These are phyloP conservation scores for Urechis unicinctus DNA, from an alignment of 2,888 invertebrate genomes.

Conservation along the genomic window DNA sequence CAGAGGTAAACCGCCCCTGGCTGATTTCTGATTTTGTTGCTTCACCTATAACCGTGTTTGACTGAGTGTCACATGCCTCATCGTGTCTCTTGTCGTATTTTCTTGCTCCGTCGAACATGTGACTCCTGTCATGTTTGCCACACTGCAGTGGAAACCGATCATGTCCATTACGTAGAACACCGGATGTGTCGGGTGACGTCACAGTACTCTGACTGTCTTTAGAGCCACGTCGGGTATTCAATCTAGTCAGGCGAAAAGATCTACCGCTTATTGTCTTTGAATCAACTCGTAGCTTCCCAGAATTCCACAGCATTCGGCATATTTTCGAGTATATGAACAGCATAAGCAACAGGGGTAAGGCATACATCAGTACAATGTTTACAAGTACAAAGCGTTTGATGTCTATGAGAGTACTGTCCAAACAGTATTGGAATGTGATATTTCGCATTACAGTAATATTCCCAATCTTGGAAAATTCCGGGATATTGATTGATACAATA, in stretches of 20 bases:
- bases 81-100: no score
- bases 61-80: no score
- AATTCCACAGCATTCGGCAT: constrained; percentile 74
- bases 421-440: constrained; percentile 1
- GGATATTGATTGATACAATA: background rate
- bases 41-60: no score
- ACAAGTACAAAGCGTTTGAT: constrained; percentile 8
- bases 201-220: background rate
- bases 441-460: background rate
- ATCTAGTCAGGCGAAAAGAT: no score
- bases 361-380: constrained; percentile 16
- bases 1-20: background rate
- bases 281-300: no score
- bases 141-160: background rate
- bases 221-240: no score
- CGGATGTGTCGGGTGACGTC: no score
- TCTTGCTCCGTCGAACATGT: no score
- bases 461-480: background rate
- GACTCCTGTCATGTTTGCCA: background rate
- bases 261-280: no score
- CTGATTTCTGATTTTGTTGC: no score
- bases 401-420: constrained; percentile 2
- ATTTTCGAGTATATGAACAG: constrained; percentile 73
- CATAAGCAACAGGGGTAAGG: constrained; percentile 72
- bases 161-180: background rate